These are phyloP conservation scores for Sitta carolinensis DNA, from an alignment of 2,797 vertebrate genomes.

Conservation along the genomic window DNA sequence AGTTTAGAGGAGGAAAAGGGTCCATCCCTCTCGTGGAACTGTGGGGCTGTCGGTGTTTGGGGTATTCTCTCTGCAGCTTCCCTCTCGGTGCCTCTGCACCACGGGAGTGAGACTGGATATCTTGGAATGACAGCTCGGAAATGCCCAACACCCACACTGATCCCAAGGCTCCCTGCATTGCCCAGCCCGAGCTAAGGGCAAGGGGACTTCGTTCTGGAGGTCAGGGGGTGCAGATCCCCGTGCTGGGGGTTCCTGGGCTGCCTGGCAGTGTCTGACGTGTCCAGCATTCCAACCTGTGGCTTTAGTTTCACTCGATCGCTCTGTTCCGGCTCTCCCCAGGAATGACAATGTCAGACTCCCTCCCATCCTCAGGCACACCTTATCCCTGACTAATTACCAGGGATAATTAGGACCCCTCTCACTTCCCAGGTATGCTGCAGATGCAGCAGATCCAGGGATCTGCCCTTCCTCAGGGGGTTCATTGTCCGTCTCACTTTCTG, in stretches of 20 bases:
- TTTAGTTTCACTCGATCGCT: accelerated
- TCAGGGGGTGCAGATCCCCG: not conserved
- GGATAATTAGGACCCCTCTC: not conserved
- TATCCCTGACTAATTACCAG: not conserved
- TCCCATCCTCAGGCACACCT: not conserved
- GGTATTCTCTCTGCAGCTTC: not conserved
- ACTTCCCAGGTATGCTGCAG: not conserved
- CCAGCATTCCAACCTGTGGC: accelerated
- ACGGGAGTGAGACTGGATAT: not conserved
- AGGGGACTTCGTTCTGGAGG: not conserved
- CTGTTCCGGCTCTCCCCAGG: accelerated
- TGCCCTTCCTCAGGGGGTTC: not conserved
- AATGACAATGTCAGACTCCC: not conserved
- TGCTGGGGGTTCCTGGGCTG: not conserved
- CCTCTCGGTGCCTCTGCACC: not conserved
- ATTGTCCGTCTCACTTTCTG: not conserved
- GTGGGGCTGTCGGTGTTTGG: accelerated
- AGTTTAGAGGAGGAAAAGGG: no score
- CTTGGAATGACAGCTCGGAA: not conserved
- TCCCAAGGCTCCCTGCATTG: not conserved
- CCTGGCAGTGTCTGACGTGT: accelerated
- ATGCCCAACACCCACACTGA: not conserved
- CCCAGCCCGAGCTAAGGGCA: not conserved
- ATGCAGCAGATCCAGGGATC: not conserved
- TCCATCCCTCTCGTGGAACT: not conserved